Evolutionary conservation across 1,140 invertebrate genomes (phyloP).

Genomic region (Lucilia sericata): DNA sequence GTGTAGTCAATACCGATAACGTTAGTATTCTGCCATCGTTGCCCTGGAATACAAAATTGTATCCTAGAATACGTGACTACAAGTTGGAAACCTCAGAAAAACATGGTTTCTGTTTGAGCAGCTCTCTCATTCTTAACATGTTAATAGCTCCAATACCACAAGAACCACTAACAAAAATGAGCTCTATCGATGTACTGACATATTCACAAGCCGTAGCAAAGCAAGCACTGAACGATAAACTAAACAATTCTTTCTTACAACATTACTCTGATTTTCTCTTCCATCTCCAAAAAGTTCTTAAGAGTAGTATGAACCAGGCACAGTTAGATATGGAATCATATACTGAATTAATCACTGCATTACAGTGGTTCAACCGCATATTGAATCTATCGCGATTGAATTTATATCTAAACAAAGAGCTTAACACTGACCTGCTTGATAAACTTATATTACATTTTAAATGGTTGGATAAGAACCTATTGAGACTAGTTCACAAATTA

Average conservation of each 20-base stretch:
- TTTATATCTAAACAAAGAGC: constrained; percentile 54
- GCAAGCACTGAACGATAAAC: constrained; percentile 52
- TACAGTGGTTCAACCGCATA: constrained; percentile 62
- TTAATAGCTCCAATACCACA: constrained; percentile 51
- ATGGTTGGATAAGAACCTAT: constrained; percentile 62
- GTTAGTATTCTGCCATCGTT: constrained; percentile 26
- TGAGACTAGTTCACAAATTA: constrained; percentile 43
- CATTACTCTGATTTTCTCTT: constrained; percentile 53
- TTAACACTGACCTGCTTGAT: constrained; percentile 58
- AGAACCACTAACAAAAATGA: constrained; percentile 38
- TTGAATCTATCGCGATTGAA: constrained; percentile 52
- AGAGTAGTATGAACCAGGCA: constrained; percentile 34
- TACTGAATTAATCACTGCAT: constrained; percentile 51
- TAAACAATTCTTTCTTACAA: constrained; percentile 56
- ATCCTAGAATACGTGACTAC: constrained; percentile 61
- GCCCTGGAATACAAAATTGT: constrained; percentile 62
- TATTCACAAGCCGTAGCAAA: constrained; percentile 60
- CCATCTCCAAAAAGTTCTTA: constrained; percentile 46
- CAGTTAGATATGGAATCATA: constrained; percentile 50
- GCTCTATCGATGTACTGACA: constrained; percentile 53
- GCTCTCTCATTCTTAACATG: constrained; percentile 52
- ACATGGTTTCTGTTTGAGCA: constrained; percentile 45
- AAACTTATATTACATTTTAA: constrained; percentile 65
- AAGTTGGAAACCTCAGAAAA: constrained; percentile 3
- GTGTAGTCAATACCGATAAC: neutral